These are phyloP conservation scores for Odobenus rosmarus DNA, from an alignment of 2,113 vertebrate genomes.

Conservation along the genomic window DNA sequence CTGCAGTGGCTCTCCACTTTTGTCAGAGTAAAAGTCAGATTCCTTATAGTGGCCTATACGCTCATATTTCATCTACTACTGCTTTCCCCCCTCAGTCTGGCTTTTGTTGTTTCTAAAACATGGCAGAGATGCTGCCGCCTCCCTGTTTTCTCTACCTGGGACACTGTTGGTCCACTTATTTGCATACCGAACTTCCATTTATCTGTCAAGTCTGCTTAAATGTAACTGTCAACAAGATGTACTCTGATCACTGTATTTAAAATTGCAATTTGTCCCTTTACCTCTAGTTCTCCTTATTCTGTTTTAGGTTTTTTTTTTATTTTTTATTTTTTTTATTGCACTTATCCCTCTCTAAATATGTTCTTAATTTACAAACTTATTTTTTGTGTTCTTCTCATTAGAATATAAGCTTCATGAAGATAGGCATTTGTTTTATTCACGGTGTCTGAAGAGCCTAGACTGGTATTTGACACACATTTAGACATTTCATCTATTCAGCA, in stretches of 20 bases:
- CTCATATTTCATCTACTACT: background rate
- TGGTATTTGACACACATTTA: background rate
- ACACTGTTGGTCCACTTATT: background rate
- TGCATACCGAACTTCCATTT: background rate
- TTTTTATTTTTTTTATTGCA: too few relatives aligned
- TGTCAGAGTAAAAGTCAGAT: background rate
- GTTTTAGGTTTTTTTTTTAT: background rate
- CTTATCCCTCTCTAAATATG: background rate
- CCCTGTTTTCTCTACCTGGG: background rate
- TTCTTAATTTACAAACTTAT: background rate
- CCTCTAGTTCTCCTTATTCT: background rate
- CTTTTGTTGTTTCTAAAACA: background rate
- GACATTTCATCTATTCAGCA: background rate
- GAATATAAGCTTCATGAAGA: background rate
- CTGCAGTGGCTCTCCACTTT: background rate
- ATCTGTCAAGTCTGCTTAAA: background rate
- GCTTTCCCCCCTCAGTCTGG: background rate
- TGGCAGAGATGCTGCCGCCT: background rate
- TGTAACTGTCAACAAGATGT: background rate
- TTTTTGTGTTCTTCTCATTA: background rate
- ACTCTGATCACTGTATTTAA: background rate
- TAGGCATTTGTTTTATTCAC: background rate
- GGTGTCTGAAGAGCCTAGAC: background rate
- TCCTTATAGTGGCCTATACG: background rate
- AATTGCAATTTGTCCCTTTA: background rate